Evolutionary conservation across 2,113 vertebrate genomes (phyloP).

Genomic region (Hypanus sabinus): DNA sequence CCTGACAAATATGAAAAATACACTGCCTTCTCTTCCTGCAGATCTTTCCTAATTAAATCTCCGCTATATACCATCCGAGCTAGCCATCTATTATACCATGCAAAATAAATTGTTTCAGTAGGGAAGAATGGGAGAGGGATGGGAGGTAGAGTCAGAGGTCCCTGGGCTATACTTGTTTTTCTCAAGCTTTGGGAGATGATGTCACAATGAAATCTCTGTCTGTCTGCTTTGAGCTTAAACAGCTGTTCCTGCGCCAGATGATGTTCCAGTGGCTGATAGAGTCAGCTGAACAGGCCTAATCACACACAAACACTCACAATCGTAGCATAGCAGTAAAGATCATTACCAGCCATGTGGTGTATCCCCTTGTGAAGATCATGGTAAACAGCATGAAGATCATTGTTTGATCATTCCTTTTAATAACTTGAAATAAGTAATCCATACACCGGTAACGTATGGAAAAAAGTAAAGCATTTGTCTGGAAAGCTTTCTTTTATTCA

Average conservation of each 20-base stretch:
- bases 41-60: not conserved
- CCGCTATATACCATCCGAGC: not conserved
- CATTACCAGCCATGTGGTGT: not conserved
- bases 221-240: conserved; percentile 26
- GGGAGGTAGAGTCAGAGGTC: conserved; percentile 1
- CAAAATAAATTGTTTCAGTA: conserved; percentile 19
- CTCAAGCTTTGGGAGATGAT: conserved; percentile 32
- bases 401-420: not conserved
- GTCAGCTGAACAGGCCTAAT: not conserved
- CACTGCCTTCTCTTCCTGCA: not conserved
- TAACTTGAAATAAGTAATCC: not conserved
- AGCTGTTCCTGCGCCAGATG: conserved; percentile 29
- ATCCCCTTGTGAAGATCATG: not conserved
- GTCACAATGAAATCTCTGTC: conserved; percentile 34
- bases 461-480: not conserved
- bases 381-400: not conserved
- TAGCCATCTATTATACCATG: not conserved
- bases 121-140: conserved; percentile 11
- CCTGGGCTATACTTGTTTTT: conserved; percentile 32
- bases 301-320: not conserved
- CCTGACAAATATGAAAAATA: not conserved
- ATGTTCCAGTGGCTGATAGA: conserved; percentile 30
- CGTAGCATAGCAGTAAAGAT: conserved; percentile 5
- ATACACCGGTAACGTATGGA: not conserved
- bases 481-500: not conserved